These are phyloP conservation scores for Grus americana DNA, from an alignment of 2,113 vertebrate genomes.

Conservation along the genomic window DNA sequence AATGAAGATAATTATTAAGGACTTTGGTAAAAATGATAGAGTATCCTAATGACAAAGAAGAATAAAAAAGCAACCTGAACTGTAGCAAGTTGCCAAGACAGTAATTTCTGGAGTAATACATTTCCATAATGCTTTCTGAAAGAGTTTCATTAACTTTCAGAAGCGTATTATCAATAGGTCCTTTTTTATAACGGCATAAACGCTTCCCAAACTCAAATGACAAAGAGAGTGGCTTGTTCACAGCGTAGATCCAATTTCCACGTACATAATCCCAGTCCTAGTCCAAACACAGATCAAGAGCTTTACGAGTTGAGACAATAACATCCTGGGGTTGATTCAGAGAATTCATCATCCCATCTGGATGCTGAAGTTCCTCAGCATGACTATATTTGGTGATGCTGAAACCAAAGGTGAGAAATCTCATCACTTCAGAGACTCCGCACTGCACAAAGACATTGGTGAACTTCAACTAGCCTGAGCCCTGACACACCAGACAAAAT, in stretches of 20 bases:
- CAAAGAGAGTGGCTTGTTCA: neutral
- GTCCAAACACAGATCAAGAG: conserved; percentile 10
- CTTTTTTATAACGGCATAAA: neutral
- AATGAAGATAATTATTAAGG: neutral
- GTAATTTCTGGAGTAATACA: neutral
- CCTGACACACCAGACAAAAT: neutral
- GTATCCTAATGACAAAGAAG: neutral
- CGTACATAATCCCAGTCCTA: neutral
- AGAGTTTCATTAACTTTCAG: neutral
- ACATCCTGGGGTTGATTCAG: conserved; percentile 53
- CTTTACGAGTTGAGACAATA: neutral
- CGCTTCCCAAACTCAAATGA: neutral
- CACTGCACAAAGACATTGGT: accelerated
- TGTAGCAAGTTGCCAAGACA: neutral
- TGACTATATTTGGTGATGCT: conserved; percentile 43
- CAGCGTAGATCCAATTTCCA: neutral
- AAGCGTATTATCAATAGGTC: neutral
- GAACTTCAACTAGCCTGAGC: neutral
- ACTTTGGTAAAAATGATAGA: neutral
- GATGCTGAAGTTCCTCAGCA: neutral
- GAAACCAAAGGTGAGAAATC: conserved; percentile 20
- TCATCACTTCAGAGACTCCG: neutral
- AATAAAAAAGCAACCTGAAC: neutral
- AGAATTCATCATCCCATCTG: conserved; percentile 40
- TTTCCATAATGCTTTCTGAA: neutral